Percentiles rank a stretch among this genome's conserved stretches.
Conservation (phyloP, 2,113 vertebrate species). For the Eurystomus gularis region DNA sequence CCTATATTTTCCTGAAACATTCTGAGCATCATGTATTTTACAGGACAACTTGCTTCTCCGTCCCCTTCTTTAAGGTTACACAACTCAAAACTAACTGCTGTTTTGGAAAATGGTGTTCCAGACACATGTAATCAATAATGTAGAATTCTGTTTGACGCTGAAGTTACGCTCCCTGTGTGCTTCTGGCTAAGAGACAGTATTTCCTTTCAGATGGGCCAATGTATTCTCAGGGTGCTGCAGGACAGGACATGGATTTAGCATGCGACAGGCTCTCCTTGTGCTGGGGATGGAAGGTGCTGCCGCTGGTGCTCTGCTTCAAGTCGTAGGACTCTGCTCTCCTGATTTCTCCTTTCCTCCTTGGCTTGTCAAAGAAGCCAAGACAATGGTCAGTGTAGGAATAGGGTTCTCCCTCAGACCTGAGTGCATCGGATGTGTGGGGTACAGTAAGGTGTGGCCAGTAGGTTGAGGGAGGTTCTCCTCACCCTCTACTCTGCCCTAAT, state of each 20-base stretch:
- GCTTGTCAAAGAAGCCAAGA: neutral
- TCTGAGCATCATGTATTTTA: neutral
- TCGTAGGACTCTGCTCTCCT: neutral
- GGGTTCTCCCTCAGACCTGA: neutral
- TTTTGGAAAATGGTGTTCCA: neutral
- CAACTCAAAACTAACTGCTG: neutral
- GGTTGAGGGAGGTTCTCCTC: no score
- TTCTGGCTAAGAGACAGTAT: neutral
- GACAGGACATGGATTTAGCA: neutral
- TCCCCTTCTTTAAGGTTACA: neutral
- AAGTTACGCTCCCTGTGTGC: neutral
- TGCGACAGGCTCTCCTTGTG: neutral
- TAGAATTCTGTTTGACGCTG: neutral
- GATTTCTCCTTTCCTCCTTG: neutral
- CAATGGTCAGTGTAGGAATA: neutral
- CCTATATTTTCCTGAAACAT: neutral
- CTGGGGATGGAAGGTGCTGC: neutral
- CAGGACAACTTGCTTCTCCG: neutral
- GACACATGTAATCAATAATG: neutral
- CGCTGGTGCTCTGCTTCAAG: neutral
- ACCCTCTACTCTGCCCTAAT: no score
- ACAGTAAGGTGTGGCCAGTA: no score
- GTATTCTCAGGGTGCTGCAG: neutral
- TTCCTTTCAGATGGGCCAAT: neutral
- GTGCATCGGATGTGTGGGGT: accelerated